Evolutionary conservation across 2,888 invertebrate species (phyloP), one percentile per base, ranked within the genome.

Genomic region (Cheilosia soror): DNA sequence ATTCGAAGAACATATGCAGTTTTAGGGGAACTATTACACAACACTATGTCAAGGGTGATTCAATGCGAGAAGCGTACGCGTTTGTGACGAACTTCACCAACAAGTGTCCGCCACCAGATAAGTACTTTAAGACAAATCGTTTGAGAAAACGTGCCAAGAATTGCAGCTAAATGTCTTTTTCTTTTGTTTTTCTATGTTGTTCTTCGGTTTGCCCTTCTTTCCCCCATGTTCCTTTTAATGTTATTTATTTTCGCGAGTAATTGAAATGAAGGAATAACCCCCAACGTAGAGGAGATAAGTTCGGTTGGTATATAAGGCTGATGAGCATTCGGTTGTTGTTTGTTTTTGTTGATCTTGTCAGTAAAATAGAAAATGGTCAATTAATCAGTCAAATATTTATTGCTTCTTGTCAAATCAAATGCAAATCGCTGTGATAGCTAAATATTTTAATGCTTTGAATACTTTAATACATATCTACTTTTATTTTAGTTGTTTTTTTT

Each of bases 21-120:
- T 93, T 93, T 53, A 93, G 91, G 87, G 93, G 92, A 53, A 92
- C 93, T 68, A 93, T 94, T 29, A 94, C 94, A 0, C 93, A 94
- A 77, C 95, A 95, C 89, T 93, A 93, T 88, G 91, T 94, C 15
- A 93, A 92, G 81, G 92, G 93, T 25, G 91, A 92, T 25, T 92
- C 90, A 79, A 93, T 94, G 93, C 90, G 92, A 58, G 90, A 92
- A 33, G 90, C 90, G 4, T 92, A 92, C 88, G 89, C 89, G 15
- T 90, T 89, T 72, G 90, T 92, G 13, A 89, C 89, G 5, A 92
- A 92, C 86, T 88, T 89, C 66, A 91, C 90, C 57, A 89, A 89
- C 51, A 88, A 88, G 49, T 92, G 92, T 83, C 88, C 90, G 31
- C 89, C 90, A 40, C 92, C 92, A 20, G 90, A 89, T 42, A 90